These are phyloP conservation scores for Pandemis corylana DNA, from an alignment of 2,888 invertebrate genomes.

Conservation along the genomic window DNA sequence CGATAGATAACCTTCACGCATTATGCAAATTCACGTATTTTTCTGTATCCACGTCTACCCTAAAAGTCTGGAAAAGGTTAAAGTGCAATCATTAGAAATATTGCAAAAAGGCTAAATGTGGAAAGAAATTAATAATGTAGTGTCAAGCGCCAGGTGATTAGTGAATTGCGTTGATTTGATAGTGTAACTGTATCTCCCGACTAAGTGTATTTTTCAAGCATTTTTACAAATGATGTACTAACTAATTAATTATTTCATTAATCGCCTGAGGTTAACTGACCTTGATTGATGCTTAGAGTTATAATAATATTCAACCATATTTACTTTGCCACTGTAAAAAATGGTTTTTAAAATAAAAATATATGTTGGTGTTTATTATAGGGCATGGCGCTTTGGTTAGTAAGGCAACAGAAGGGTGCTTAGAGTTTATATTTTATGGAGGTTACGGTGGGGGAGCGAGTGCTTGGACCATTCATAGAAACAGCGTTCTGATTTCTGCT, in stretches of 20 bases:
- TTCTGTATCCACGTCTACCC: no score
- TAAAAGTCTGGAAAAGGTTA: no score
- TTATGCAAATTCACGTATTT: no score
- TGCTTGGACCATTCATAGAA: background rate
- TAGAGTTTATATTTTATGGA: background rate
- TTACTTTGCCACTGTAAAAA: background rate
- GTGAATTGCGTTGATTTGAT: no score
- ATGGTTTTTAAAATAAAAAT: background rate
- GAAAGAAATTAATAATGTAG: no score
- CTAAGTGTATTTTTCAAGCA: no score
- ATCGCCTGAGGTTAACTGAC: background rate
- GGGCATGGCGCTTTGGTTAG: background rate
- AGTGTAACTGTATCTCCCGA: no score
- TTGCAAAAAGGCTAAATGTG: no score
- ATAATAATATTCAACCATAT: background rate
- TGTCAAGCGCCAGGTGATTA: no score
- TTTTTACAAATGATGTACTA: no score
- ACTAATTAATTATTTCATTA: background rate
- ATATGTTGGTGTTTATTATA: background rate
- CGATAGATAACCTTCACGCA: no score
- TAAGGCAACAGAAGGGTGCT: background rate
- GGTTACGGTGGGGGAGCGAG: background rate
- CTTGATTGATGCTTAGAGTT: background rate
- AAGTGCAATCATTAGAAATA: no score
- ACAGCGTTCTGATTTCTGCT: background rate